Base-by-base conservation (phyloP, 2,888 invertebrate genomes). In the Tachina fera region DNA sequence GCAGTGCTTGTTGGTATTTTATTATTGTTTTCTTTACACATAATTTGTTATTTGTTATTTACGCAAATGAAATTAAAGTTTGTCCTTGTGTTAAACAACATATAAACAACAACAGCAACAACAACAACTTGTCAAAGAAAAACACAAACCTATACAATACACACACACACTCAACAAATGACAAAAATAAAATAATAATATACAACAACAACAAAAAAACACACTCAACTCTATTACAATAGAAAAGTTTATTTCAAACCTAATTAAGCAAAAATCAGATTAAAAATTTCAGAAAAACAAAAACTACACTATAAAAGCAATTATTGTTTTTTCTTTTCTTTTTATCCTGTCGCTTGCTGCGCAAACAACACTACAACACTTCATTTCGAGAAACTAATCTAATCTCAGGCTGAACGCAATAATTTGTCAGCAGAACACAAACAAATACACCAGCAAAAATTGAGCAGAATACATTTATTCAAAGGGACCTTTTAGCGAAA, bases 201-300 rank as follows among this genome's bases (percentile, higher is more conserved):
- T n/a, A n/a, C n/a, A n/a, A n/a, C n/a, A n/a, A n/a, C n/a, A 56
- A 13, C 77, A 60, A 51, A 22, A 41, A 22, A 2, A 39, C 39
- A 10, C 22, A 74, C 13, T 61, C 71, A 56, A 71, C 41, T 11
- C 45, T 41, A 51, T 53, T 14, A 68, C 71, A 68, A 60, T 16
- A 72, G 16, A 70, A 78, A 86, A 86, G 75, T 86, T 86, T 79
- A 82, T 86, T 86, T 86, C 53, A 86, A 86, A 86, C 85, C 85
- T 86, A 82, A 86, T 86, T 86, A 75, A 79, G 85, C 78, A 86
- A 82, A 82, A 86, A 86, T 86, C 85, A 79, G 85, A 86, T 86
- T 86, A 86, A 86, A 68, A 85, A 85, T 60, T 80, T 16, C n/a
- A 53, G 74, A 78, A 56, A 16, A 31, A 47, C 45, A 51, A 56